Base-by-base conservation (phyloP, 2,797 vertebrate species). In the Aeoliscus strigatus region DNA sequence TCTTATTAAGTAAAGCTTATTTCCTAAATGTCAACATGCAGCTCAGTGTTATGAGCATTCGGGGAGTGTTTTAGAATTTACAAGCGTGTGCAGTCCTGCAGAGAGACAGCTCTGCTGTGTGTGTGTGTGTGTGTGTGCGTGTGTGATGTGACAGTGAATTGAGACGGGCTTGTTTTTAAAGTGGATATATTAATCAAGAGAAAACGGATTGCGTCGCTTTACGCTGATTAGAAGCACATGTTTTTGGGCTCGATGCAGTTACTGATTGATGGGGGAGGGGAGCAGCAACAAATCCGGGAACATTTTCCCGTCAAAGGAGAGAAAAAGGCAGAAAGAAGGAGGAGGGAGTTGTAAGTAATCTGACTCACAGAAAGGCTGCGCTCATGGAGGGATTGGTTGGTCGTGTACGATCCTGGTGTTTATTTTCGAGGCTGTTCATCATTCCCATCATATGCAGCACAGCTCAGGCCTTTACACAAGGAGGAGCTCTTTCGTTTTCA, bases 181-280 rank as follows among this genome's bases (percentile, higher is more conserved):
- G 30, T 59, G 55, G 47, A 60, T 61, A 55, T 52, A 46, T 75
- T 48, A 61, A 68, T 73, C 61, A 40, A 39, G 25, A 55, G 71
- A 59, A 74, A 72, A 38, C 56, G 49, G 64, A 77, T 83, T 41
- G 31, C 6, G 51, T 52, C 57, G 38, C 62, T 27, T 4, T 18
- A 23, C 8, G 16, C 24, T 80, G 59, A 84, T 82, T 77, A 67
- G 67, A 78, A 81, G 48, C 78, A 81, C 69, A 80, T 85, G 80
- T 80, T 70, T 69, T 46, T 39, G 52, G 53, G 39, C 33, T 51
- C 51, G 54, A 63, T 61, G 52, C 50, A 46, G 49, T 76, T 63
- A 48, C 50, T 34, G 59, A 37, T 14, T 23, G 45, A 42, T 36
- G 41, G 70, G 63, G 55, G 54, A 7, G 24, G 30, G 67, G 59